Evolutionary conservation across 2,888 invertebrate genomes (phyloP), one percentile per base, ranked within the genome.

Genomic region (Drosophila anomelani): DNA sequence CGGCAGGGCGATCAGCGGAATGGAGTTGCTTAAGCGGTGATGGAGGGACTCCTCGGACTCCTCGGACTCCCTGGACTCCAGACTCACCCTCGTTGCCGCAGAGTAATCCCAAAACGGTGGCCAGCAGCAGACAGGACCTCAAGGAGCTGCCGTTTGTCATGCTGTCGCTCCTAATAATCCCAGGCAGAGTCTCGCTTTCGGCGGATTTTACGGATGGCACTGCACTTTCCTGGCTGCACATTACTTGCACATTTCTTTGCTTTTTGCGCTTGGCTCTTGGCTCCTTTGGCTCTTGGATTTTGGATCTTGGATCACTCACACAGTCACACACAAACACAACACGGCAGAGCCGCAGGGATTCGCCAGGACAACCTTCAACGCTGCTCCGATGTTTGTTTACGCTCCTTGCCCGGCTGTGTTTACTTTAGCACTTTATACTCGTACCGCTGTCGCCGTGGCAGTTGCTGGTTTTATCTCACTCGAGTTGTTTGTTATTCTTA

Each of bases 21-120:
- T 26, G 38, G 51, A 59, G 46, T 39, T 36, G 34, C 51, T 49
- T 71, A 57, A 61, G 38, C 56, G 13, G 9, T 47, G 51, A 75
- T 47, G 36, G 38, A 36, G 54, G 23, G 29, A 82, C 82, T 82
- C 62, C 26, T n/a, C 4, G 26, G 46, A 17, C 9, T 51, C 29
- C 29, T 38, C 8, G 23, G 29, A 82, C 86, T 82, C 62, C 26
- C 12, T 8, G 20, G 46, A 32, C 23, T 10, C 13, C 34, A 10
- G 39, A 84, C 84, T 85, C 66, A 85, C 84, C 84, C 71, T 67
- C 38, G 62, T 29, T 78, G 63, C 54, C 51, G 43, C 68, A 71
- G 39, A 85, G 75, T 83, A 88, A 85, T 83, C 83, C 83, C 67
- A 76, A 66, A 56, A 83, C 75, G 78, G 78, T 78, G 88, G 82